Conservation (phyloP, 2,113 vertebrate species). For the Oreotrochilus melanogaster region DNA sequence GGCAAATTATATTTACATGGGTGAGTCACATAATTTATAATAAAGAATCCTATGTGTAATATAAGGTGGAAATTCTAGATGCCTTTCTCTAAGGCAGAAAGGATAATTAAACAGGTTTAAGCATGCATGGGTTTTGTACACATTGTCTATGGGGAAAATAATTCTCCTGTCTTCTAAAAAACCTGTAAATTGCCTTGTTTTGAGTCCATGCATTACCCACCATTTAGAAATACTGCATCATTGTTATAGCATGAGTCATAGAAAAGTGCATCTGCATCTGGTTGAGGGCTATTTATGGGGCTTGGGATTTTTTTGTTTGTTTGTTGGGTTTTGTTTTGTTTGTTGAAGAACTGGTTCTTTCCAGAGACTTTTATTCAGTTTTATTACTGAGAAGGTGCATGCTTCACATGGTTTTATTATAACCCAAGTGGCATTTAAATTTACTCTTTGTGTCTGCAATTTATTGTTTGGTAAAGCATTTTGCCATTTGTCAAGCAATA, state of each 20-base stretch:
- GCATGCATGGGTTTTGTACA: neutral
- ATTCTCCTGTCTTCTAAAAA: neutral
- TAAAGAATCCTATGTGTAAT: conserved; percentile 3
- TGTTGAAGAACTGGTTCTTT: neutral
- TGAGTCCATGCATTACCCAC: neutral
- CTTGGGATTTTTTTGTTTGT: neutral
- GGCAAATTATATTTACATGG: neutral
- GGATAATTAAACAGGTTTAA: conserved; percentile 30
- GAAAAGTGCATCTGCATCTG: neutral
- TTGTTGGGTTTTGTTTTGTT: no score
- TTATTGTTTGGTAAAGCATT: neutral
- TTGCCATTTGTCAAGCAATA: neutral
- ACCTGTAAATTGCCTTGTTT: neutral
- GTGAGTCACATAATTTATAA: conserved; percentile 6
- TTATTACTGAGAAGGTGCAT: rapidly evolving
- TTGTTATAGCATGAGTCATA: neutral
- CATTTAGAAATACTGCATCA: neutral
- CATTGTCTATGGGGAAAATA: neutral
- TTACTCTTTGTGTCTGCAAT: neutral
- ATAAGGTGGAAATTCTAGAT: conserved; percentile 47
- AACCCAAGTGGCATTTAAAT: neutral
- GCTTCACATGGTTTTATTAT: neutral
- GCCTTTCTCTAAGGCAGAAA: neutral
- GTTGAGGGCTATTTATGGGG: neutral
- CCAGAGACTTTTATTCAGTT: neutral